Evolutionary conservation across 2,888 invertebrate genomes (phyloP), one percentile per base, ranked within the genome.

Genomic region (Mythimna albipuncta): DNA sequence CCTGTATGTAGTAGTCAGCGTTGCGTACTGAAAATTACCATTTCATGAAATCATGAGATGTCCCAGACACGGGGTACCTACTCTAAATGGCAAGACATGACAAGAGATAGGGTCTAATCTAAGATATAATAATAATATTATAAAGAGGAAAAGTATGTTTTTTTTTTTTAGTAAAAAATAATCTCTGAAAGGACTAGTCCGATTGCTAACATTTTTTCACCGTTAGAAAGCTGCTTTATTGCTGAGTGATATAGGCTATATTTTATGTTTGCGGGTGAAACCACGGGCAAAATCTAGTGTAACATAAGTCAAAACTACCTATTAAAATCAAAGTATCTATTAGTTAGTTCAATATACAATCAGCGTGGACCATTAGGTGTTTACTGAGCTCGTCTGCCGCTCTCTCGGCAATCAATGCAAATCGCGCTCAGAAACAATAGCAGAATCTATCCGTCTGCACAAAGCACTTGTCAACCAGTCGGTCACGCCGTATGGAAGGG

Each of bases 331-430:
- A 57, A 26, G n/a, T 50, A n/a, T 13, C n/a, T 21, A 10, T 32
- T 9, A 72, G 54, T 47, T 38, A 35, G 55, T 35, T 69, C 0
- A 21, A 32, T 50, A 11, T 19, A 21, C 54, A 55, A n/a, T 16
- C 4, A 32, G n/a, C 26, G 57, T 47, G 35, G 35, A 58, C 52
- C 67, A 64, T 74, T 67, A 57, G 68, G 79, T 83, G 81, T 81
- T 83, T 83, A 79, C 67, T 65, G 65, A 68, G 65, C 54, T 54
- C 50, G 69, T 55, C 26, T 52, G 50, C 50, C 52, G 44, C 68
- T 55, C 44, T 26, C 74, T 77, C 81, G 57, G 58, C 81, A 81
- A 77, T 81, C 79, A 83, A 75, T 84, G 85, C 82, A 82, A 72
- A 78, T 75, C 69, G 69, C 70, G 72, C 70, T 76, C 81, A 62